Base-by-base conservation (phyloP, 1,140 invertebrate species). In the Oryzaephilus surinamensis region DNA sequence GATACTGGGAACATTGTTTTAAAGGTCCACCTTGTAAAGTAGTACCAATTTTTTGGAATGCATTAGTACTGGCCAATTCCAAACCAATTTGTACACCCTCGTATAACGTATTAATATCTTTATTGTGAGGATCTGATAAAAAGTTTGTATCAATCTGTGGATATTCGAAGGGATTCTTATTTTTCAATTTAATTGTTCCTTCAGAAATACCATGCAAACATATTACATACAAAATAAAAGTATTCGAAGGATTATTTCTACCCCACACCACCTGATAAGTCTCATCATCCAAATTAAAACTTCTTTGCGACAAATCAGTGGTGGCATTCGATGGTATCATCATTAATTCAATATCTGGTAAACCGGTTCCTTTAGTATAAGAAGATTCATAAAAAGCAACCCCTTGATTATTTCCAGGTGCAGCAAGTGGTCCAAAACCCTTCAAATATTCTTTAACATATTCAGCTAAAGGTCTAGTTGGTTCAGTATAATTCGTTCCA, bases 91-190 rank as follows among this genome's bases (percentile, higher is more conserved):
- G 26, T 7, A 52, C 45, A 7, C 50, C 52, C 29, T 43, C 29
- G 31, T 44, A 46, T 6, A 50, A 12, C n/a, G 34, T 66, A 0
- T 81, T 63, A 11, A 79, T 67, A 43, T 74, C 65, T 18, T 80
- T 51, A 46, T 85, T 81, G 54, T 82, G 59, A 4, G 66, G 60
- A 58, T 82, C 60, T 4, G 66, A 60, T 28, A 84, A 75, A 48
- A 86, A 88, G 41, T 84, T 84, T 1, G 86, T 76, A 50, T 87
- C 72, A 12, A 95, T 78, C 12, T 76, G 58, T 0, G 92, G 92
- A 52, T 83, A 77, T 15, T 76, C 70, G 31, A 72, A 72, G 0
- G 85, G 84, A 63, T 89, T 74, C 23, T 61, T 76, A 37, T 67
- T 74, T 38, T 69, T 65, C 2, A 91, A 61, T 10, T 70, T 69